Conservation (phyloP, 2,888 invertebrate genomes). For the Cepaea hortensis region DNA sequence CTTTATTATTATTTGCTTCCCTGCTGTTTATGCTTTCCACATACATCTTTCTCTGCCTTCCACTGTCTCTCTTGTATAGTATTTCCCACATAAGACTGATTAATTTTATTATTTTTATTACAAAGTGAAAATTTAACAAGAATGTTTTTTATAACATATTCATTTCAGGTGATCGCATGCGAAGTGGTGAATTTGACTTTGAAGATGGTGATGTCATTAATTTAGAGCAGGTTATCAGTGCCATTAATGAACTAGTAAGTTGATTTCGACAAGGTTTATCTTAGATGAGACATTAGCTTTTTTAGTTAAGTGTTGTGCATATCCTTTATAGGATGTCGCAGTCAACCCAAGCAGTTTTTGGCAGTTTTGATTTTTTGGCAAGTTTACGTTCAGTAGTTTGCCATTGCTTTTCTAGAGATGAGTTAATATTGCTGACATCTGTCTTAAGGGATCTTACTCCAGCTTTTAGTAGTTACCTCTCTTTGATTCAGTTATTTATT, state of each 20-base stretch:
- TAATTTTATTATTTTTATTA: too few relatives aligned
- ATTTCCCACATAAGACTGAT: too few relatives aligned
- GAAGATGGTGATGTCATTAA: conserved; percentile 69
- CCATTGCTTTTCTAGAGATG: not conserved
- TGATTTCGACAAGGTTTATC: not conserved
- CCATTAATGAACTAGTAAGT: conserved; percentile 70
- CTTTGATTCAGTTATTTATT: not conserved
- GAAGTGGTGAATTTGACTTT: conserved; percentile 69
- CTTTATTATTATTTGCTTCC: too few relatives aligned
- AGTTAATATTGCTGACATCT: too few relatives aligned
- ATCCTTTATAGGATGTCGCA: too few relatives aligned
- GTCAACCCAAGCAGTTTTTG: too few relatives aligned
- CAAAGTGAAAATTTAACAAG: not conserved
- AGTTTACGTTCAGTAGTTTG: too few relatives aligned
- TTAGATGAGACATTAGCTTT: not conserved
- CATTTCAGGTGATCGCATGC: conserved; percentile 68
- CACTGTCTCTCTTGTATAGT: too few relatives aligned
- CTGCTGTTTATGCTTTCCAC: too few relatives aligned
- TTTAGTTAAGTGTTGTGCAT: not conserved
- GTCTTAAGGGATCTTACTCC: too few relatives aligned
- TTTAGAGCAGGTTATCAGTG: conserved; percentile 70
- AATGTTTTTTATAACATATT: not conserved
- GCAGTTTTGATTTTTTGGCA: too few relatives aligned
- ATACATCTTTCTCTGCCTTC: too few relatives aligned
- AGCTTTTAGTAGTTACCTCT: not conserved